Evolutionary conservation across 2,888 invertebrate species (phyloP), one percentile per base, ranked within the genome.

Genomic region (Nomada fabriciana): DNA sequence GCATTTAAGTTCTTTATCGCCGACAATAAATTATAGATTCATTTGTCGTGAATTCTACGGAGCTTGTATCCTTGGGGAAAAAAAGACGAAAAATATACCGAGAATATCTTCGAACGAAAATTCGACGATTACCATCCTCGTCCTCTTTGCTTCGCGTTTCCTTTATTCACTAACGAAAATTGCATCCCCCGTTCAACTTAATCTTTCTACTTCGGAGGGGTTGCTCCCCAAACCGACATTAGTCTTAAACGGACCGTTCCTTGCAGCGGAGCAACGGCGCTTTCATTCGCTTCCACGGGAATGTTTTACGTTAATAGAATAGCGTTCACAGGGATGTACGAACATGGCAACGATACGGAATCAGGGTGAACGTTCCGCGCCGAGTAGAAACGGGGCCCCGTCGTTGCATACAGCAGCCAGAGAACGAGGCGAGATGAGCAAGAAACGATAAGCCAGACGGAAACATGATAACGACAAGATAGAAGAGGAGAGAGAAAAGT

Each of bases 391-490:
- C 57, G 36, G 52, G 55, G 74, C 63, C 73, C 77, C 70, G 69
- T 61, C 67, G 80, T 59, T 42, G 87, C 77, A 85, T 75, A 76
- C 73, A 73, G 67, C 78, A 68, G 60, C 57, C 52, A 55, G 73
- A 75, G 83, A 82, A 84, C 71, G 78, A 84, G 82, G 68, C 43
- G 43, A 60, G 60, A 82, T 67, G 60, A 79, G 79, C 57, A 68
- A 70, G 60, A 11, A 61, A 25, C 65, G 81, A 81, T 82, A 70
- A 70, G 60, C 50, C 47, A 11, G 11, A 5, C 29, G 2, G 13
- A 29, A 9, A 60, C 13, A 20, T 36, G 23, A n/a, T 2, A 69
- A 69, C 15, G 15, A n/a, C 5, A 23, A 9, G n/a, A 50, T 15
- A 36, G 13, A 57, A 50, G 15, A 72, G 55, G 47, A 29, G 20